Base-by-base conservation (phyloP, 2,888 invertebrate genomes). In the Mamestra brassicae region DNA sequence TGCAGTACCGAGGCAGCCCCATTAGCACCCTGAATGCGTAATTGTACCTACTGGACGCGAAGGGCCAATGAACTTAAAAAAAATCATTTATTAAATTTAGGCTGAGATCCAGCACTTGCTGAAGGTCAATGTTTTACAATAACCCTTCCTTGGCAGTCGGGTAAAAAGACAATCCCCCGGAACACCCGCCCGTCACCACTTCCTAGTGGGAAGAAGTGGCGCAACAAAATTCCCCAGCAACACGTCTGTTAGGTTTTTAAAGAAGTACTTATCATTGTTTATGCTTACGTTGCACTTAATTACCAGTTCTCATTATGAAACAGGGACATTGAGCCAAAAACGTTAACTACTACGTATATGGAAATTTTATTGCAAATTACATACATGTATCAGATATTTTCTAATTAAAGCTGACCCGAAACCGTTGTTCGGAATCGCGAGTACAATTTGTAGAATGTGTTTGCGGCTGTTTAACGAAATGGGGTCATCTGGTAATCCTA, bases 321-420 rank as follows among this genome's bases (percentile, higher is more conserved):
- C 4, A 10, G 54, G 58, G 17, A 55, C 45, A 60, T 61, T 63
- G 54, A 58, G 62, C 64, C 63, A 73, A 66, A 75, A 55, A 64
- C 69, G 10, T 45, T 71, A 71, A 81, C 70, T 66, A 60, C 61
- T 26, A 38, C n/a, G 38, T 47, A 38, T 42, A 82, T 77, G 74
- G 70, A 68, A 75, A 75, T 77, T 74, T 85, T 75, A 75, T 77
- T 80, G 75, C 66, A 82, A 80, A 84, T 85, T 71, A 73, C 76
- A 61, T 38, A 50, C 74, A 78, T 78, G 38, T 80, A 78, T 83
- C 80, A 66, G 76, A 63, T 70, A 76, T 78, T 76, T 85, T 78
- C 72, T 83, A 80, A 84, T 85, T 83, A 85, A 80, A 85, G 74
- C 75, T 77, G 70, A 74, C 76, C 83, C 64, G 60, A 58, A 72